Conservation (phyloP, 1,140 invertebrate genomes). For the Halyomorpha halys region DNA sequence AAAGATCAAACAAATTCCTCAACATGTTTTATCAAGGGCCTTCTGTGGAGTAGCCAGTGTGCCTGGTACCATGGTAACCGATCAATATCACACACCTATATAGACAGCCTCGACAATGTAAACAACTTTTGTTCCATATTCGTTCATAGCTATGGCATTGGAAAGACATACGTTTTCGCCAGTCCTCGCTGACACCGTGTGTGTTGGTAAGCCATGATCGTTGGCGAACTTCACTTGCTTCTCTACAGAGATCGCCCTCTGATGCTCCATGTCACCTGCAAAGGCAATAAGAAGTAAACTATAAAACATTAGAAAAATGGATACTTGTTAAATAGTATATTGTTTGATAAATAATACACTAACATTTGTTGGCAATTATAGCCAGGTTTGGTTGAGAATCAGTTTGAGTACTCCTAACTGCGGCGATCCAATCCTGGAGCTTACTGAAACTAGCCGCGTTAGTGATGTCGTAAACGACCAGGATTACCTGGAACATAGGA, state of each 20-base stretch:
- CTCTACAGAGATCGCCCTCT: conserved; percentile 66
- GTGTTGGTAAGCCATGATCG: conserved; percentile 59
- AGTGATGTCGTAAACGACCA: conserved; percentile 81
- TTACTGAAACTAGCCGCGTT: conserved; percentile 70
- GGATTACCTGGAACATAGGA: conserved; percentile 52
- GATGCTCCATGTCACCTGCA: conserved; percentile 71
- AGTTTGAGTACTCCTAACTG: conserved; percentile 43
- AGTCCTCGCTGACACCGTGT: conserved; percentile 75
- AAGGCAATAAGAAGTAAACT: neutral
- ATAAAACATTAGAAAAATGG: neutral
- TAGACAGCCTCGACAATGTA: too few species aligned
- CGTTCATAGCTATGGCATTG: neutral
- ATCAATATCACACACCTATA: too few species aligned
- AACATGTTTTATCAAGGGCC: too few species aligned
- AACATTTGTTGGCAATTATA: conserved; percentile 77
- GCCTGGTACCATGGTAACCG: too few species aligned
- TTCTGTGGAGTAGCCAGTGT: too few species aligned
- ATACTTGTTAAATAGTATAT: neutral
- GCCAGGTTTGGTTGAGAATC: conserved; percentile 53
- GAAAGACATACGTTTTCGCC: conserved; percentile 64
- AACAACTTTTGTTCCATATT: too few species aligned
- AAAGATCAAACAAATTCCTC: too few species aligned
- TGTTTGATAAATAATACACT: conserved; percentile 29
- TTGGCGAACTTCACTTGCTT: conserved; percentile 66
- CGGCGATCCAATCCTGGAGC: conserved; percentile 59